These are phyloP conservation scores for Malachius bipustulatus DNA, from an alignment of 2,888 invertebrate species.

Conservation along the genomic window DNA sequence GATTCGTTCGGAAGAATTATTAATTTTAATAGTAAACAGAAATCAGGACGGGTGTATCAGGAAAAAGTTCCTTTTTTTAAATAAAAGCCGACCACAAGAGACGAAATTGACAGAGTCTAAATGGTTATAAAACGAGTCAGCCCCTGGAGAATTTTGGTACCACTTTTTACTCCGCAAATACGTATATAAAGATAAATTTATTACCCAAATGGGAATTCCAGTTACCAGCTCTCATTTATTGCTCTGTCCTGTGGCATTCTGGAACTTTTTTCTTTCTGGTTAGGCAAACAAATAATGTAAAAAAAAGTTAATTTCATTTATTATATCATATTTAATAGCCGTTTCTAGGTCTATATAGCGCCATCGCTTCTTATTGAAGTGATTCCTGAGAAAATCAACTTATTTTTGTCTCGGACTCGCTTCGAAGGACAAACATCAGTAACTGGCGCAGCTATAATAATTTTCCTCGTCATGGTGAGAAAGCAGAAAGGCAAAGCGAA, in stretches of 20 bases:
- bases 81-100: not conserved
- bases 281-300: not conserved
- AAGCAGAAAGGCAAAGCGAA: too few relatives aligned
- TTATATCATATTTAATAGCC: not conserved
- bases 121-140: conserved; percentile 2
- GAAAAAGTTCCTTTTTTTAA: not conserved
- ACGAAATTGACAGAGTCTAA: conserved; percentile 1
- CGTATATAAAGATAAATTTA: conserved; percentile 2
- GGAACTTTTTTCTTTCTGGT: not conserved
- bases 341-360: not conserved
- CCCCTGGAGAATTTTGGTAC: not conserved
- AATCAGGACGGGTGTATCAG: too few relatives aligned
- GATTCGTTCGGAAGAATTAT: too few relatives aligned
- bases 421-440: too few relatives aligned
- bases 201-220: conserved; percentile 2
- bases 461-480: too few relatives aligned
- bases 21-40: too few relatives aligned
- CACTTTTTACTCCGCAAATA: conserved; percentile 3
- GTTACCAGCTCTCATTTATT: not conserved
- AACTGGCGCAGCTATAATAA: too few relatives aligned
- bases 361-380: too few relatives aligned
- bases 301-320: not conserved
- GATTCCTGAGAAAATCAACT: too few relatives aligned
- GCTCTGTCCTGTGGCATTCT: not conserved
- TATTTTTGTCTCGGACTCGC: too few relatives aligned